Base-by-base conservation (phyloP, 2,888 invertebrate species). In the Xestobium rufovillosum region DNA sequence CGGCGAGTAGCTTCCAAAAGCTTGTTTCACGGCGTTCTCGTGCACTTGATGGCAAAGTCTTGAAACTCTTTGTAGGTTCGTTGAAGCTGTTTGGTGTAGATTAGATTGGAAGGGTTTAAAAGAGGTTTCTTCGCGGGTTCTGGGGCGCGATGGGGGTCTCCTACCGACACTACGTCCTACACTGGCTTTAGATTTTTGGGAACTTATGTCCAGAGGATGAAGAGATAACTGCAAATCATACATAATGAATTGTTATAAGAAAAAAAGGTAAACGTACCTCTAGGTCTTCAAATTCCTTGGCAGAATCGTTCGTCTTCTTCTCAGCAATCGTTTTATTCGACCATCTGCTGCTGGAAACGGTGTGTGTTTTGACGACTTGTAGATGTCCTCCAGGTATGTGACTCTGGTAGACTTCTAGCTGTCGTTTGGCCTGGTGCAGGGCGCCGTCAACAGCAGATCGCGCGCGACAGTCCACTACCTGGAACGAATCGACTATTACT, bases 331-430 rank as follows among this genome's bases (percentile, higher is more conserved):
- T 29, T 8, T 50, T 53, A 14, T 44, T 48, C 10, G 52, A 49
- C 61, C 61, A 60, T 31, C 57, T 46, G 46, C 63, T 64, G 41
- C 58, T 60, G 14, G 63, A 60, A 13, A 60, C 59, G 26, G 63
- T 59, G 29, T 62, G 76, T 61, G 82, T 77, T 49, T 81, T 76
- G 68, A 83, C 74, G 44, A 83, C 81, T 53, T 82, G 80, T 55
- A 83, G 68, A 16, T 74, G 73, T 31, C 80, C 76, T 4, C 77
- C 78, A 28, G 81, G 78, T 42, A 75, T 75, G 57, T 76, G 78
- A 34, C 79, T 75, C 56, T 81, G 74, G 47, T 81, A 70, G 51
- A 83, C 81, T 64, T 83, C 83, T 69, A 83, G 72, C 47, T 70
- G 69, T 45, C 69, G 60, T 41, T 72, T 68, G 16, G 69, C 71